Evolutionary conservation across 2,888 invertebrate genomes (phyloP).

Genomic region (Nomada hirtipes): DNA sequence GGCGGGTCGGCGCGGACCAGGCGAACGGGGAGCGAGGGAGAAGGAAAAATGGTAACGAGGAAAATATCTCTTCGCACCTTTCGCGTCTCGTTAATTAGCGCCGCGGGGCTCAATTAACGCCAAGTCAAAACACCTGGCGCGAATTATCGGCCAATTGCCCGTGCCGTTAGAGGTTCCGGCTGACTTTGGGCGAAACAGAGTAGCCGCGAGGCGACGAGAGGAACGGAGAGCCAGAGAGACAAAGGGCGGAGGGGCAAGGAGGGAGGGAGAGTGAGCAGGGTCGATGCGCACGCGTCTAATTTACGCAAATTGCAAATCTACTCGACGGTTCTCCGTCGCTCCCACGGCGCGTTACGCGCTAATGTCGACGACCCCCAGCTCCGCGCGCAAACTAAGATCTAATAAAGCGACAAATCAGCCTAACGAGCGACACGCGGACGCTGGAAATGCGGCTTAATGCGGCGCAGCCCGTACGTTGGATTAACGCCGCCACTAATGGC

Average conservation of each 20-base stretch:
- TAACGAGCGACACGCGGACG: constrained; percentile 74
- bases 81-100: constrained; percentile 58
- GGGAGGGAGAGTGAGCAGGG: constrained; percentile 29
- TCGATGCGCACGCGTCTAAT: constrained; percentile 78
- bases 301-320: constrained; percentile 80
- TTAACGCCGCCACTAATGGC: constrained; percentile 69
- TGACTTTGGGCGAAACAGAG: constrained; percentile 43
- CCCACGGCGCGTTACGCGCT: constrained; percentile 61
- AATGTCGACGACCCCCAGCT: constrained; percentile 67
- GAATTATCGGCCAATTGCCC: constrained; percentile 82
- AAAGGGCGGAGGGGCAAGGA: constrained; percentile 13
- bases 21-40: not conserved
- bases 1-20: no score
- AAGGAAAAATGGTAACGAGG: not conserved
- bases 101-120: constrained; percentile 61
- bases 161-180: constrained; percentile 74
- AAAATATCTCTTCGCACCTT: constrained; percentile 10
- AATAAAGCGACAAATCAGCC: constrained; percentile 84
- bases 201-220: not conserved
- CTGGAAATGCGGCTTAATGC: constrained; percentile 71
- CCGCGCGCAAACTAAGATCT: constrained; percentile 81
- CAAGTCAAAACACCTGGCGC: constrained; percentile 70
- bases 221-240: not conserved
- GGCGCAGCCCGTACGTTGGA: constrained; percentile 67
- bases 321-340: constrained; percentile 43